Evolutionary conservation across 53 echinoderm and acorn worm species (phyloP).

Genomic region (Crossaster papposus): DNA sequence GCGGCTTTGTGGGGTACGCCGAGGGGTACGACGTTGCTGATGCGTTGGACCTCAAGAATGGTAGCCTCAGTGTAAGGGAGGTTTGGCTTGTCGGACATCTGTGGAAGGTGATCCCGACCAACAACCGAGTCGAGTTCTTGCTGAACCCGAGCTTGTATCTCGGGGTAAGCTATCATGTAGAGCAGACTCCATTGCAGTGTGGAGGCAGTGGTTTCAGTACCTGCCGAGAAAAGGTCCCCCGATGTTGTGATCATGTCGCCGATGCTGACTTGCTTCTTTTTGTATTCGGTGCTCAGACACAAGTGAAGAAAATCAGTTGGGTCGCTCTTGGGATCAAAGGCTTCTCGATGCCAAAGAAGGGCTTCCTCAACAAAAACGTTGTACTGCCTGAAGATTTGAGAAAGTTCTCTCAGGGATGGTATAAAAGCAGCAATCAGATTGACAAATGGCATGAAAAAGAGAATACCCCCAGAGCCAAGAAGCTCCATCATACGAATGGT

Average conservation of each 20-base stretch:
- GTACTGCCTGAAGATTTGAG: neutral
- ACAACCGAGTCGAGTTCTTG: neutral
- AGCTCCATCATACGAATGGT: constrained; percentile 57
- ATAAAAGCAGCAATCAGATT: neutral
- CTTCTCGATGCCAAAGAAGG: neutral
- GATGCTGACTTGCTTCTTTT: neutral
- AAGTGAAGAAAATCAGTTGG: neutral
- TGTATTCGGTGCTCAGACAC: neutral
- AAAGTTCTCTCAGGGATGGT: neutral
- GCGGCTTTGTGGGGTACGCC: neutral
- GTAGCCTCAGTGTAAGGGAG: neutral
- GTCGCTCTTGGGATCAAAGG: neutral
- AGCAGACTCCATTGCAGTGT: constrained; percentile 12
- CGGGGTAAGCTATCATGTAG: neutral
- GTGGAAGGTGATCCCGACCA: neutral
- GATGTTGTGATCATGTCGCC: constrained; percentile 32
- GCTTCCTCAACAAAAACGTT: neutral
- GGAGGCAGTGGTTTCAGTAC: constrained; percentile 65
- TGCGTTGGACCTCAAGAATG: neutral
- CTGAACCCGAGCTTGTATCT: constrained; percentile 1
- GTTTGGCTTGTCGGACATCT: constrained; percentile 6
- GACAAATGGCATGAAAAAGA: constrained; percentile 25
- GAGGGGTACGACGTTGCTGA: neutral
- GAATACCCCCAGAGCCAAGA: constrained; percentile 45
- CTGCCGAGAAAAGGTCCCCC: constrained; percentile 65